Evolutionary conservation across 2,113 vertebrate species (phyloP).

Genomic region (Noturus placidus): DNA sequence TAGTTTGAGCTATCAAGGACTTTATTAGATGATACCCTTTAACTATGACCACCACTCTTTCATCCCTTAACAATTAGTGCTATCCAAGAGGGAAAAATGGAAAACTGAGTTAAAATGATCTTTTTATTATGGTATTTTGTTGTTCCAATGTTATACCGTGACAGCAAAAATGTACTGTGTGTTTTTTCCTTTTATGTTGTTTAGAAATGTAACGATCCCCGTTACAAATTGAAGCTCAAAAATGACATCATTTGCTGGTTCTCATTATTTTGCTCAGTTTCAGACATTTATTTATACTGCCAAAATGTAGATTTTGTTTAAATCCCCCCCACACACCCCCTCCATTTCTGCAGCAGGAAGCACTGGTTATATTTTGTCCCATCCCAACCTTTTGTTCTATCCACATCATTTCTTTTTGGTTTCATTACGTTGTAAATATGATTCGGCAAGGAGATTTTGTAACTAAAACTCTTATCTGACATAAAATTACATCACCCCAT

Average conservation of each 20-base stretch:
- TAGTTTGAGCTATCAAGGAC: background rate
- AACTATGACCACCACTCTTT: background rate
- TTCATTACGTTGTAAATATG: slow-evolving; percentile 73
- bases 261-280: slow-evolving; percentile 37
- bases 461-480: slow-evolving; percentile 64
- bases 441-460: slow-evolving; percentile 68
- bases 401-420: slow-evolving; percentile 56
- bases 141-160: background rate
- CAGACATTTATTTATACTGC: slow-evolving; percentile 50
- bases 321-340: too few relatives aligned
- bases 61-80: background rate
- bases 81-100: background rate
- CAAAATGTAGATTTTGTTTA: background rate
- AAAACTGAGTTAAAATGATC: background rate
- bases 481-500: slow-evolving; percentile 75
- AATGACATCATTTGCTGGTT: background rate
- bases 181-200: slow-evolving; percentile 34
- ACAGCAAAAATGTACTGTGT: slow-evolving; percentile 19
- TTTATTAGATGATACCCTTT: background rate
- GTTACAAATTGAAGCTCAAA: background rate
- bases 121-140: slow-evolving; percentile 2
- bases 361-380: slow-evolving; percentile 60
- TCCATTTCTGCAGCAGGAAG: slow-evolving; percentile 60
- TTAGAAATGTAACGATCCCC: slow-evolving; percentile 17
- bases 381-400: slow-evolving; percentile 49